These are phyloP conservation scores for Calliopsis andreniformis DNA, from an alignment of 1,140 invertebrate genomes.

Conservation along the genomic window DNA sequence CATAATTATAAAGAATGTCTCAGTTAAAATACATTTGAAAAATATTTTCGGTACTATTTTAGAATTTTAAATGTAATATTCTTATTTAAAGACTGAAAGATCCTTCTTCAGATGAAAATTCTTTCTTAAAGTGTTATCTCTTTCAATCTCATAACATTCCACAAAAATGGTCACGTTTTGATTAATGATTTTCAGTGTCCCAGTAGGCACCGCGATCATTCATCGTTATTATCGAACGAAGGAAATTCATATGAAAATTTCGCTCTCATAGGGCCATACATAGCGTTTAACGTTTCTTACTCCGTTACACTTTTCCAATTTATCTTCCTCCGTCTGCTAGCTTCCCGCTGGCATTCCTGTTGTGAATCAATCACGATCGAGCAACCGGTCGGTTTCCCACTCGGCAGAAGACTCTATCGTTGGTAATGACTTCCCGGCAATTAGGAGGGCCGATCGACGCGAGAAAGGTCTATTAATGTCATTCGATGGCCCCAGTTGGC, in stretches of 20 bases:
- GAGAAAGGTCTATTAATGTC: slow-evolving; percentile 37
- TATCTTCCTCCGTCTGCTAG: background rate
- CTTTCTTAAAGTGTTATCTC: background rate
- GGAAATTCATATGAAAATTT: slow-evolving; percentile 1
- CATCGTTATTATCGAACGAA: slow-evolving; percentile 40
- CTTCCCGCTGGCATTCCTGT: background rate
- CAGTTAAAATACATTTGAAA: too few species aligned
- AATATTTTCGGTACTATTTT: too few species aligned
- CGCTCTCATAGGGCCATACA: background rate
- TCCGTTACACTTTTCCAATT: background rate
- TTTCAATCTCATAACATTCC: slow-evolving; percentile 24
- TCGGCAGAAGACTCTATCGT: background rate
- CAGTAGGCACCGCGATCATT: slow-evolving; percentile 15
- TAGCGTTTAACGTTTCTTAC: background rate
- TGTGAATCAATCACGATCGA: background rate
- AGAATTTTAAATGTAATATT: too few species aligned
- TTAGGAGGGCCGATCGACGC: slow-evolving; percentile 7
- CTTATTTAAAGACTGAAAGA: background rate
- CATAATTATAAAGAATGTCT: too few species aligned
- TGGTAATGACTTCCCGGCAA: slow-evolving; percentile 7
- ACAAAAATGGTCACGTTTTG: background rate
- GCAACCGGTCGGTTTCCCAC: too few species aligned
- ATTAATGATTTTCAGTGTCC: slow-evolving; percentile 23
- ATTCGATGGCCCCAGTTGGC: slow-evolving; percentile 51
- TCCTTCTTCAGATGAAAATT: too few species aligned